Evolutionary conservation across 1,140 invertebrate genomes (phyloP), one percentile per base, ranked within the genome.

Genomic region (Drosophila ananassae): DNA sequence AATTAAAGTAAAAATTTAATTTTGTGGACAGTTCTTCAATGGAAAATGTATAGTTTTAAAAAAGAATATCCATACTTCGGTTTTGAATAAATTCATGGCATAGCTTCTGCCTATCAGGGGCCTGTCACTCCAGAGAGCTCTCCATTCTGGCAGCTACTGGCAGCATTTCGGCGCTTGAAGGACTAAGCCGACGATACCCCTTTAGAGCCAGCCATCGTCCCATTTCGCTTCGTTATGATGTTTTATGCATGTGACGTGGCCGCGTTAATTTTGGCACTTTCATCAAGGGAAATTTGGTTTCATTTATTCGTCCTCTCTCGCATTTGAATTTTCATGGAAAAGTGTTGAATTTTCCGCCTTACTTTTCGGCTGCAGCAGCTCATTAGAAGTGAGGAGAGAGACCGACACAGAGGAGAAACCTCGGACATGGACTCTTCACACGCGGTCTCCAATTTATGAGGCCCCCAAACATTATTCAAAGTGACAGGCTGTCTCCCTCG

Each of bases 391-490:
- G 61, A 67, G 56, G 37, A 39, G 24, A n/a, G n/a, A n/a, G n/a
- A n/a, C n/a, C n/a, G n/a, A n/a, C n/a, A n/a, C n/a, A n/a, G n/a
- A 41, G 37, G 46, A 69, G 53, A 60, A 67, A 51, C 17, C 51
- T 74, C 9, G 59, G 48, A 66, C 71, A 48, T 39, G 66, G 41
- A 71, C 69, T 82, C 62, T 82, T 77, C 44, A 76, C 57, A 69
- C 17, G 62, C 66, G 60, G 55, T 55, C n/a, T 53, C 59, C 78
- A 89, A 89, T 89, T 89, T 89, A 79, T 78, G 83, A 55, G 61
- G 34, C 39, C 59, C 53, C 69, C 41, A 57, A 60, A 73, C 74
- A 82, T 89, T 87, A 82, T 82, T 82, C 79, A 85, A 82, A 89
- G 62, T 89, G 82, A 83, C 75, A 82, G 81, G 47, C 37, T 53